Evolutionary conservation across 2,797 vertebrate genomes (phyloP).

Genomic region (Alectoris magna): DNA sequence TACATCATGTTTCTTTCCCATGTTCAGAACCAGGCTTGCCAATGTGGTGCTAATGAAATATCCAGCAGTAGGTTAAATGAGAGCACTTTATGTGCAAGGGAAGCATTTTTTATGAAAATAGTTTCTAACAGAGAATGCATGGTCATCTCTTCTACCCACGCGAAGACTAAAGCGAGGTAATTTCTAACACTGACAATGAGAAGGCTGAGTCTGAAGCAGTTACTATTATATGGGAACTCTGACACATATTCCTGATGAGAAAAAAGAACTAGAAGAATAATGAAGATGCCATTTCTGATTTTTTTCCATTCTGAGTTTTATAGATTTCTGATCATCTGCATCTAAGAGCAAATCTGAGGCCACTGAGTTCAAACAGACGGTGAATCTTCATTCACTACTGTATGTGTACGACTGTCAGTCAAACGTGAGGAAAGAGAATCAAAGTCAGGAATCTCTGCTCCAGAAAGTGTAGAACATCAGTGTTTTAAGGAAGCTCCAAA

Average conservation of each 20-base stretch:
- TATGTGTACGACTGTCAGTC: background rate
- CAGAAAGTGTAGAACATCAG: background rate
- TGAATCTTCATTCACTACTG: constrained; percentile 25
- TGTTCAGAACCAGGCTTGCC: background rate
- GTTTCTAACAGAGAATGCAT: background rate
- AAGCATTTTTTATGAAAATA: background rate
- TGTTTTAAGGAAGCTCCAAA: background rate
- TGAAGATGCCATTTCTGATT: constrained; percentile 14
- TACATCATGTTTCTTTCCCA: background rate
- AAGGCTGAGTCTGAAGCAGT: background rate
- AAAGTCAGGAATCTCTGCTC: background rate
- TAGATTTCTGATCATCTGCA: constrained; percentile 23
- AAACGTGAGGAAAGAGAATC: background rate
- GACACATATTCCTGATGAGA: background rate
- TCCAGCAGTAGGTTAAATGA: background rate
- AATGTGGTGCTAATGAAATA: background rate
- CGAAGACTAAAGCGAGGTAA: background rate
- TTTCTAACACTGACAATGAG: background rate
- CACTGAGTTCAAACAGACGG: constrained; percentile 22
- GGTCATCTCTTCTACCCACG: background rate
- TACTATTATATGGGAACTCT: background rate
- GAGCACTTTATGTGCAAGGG: background rate
- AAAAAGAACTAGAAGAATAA: constrained; percentile 14
- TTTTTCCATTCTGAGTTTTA: constrained; percentile 32
- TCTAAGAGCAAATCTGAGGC: constrained; percentile 15